Evolutionary conservation across 2,888 invertebrate species (phyloP).

Genomic region (Disparrhopalites patrizii): DNA sequence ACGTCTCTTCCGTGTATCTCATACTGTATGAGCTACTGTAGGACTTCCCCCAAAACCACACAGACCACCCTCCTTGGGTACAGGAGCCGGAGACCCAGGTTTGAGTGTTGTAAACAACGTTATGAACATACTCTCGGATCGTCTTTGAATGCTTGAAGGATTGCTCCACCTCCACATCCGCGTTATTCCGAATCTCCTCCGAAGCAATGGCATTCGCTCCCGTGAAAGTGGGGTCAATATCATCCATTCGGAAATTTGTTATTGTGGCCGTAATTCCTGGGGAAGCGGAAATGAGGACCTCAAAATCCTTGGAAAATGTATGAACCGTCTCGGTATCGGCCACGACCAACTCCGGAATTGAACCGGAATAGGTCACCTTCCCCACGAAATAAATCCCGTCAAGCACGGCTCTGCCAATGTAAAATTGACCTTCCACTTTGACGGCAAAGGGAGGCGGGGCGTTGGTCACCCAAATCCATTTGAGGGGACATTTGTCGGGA

Average conservation of each 20-base stretch:
- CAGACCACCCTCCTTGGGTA: background rate
- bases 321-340: background rate
- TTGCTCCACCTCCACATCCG: background rate
- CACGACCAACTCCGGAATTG: background rate
- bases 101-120: background rate
- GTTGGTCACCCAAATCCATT: background rate
- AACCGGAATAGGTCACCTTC: background rate
- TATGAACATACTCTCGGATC: background rate
- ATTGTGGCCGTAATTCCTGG: background rate
- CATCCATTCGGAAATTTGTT: background rate
- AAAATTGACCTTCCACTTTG: background rate
- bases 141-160: background rate
- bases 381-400: background rate
- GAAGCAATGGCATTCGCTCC: background rate
- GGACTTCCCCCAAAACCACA: background rate
- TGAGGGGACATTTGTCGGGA: background rate
- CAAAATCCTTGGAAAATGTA: background rate
- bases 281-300: background rate
- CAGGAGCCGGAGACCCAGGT: background rate
- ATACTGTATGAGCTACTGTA: background rate
- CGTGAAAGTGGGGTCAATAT: background rate
- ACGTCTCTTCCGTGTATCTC: background rate
- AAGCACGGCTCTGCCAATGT: background rate
- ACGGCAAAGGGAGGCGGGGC: background rate
- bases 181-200: background rate